phyloP scores from a whole-genome alignment of 2,113 vertebrate species.

The Corydoras maculifer region DNA sequence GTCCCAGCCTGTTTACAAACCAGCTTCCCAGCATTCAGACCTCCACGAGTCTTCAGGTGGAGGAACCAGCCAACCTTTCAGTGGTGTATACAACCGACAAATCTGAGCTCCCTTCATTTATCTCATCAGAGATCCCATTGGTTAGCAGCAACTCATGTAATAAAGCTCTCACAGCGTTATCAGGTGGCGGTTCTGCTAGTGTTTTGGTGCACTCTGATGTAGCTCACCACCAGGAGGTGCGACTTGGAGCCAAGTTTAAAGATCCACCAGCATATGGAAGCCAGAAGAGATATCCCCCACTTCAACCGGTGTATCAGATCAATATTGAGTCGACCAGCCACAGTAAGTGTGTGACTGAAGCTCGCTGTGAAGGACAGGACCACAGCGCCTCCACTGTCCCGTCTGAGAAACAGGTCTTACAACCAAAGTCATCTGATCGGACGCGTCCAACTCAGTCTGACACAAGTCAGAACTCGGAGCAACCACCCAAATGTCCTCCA shows the following conservation, averaged over 20 bases:
- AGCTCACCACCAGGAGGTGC: constrained; percentile 45
- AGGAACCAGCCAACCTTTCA: constrained; percentile 65
- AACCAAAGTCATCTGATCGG: constrained; percentile 16
- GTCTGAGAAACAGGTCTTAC: constrained; percentile 14
- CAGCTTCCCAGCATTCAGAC: constrained; percentile 49
- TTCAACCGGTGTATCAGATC: constrained; percentile 64
- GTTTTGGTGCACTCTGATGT: constrained; percentile 44
- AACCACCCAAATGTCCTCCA: constrained; percentile 38
- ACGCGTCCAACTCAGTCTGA: constrained; percentile 28
- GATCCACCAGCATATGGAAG: constrained; percentile 50
- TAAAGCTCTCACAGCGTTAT: background rate
- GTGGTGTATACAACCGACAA: constrained; percentile 51
- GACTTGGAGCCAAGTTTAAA: constrained; percentile 48
- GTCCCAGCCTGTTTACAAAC: constrained; percentile 77
- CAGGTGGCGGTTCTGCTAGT: background rate
- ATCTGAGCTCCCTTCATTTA: constrained; percentile 24
- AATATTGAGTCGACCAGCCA: constrained; percentile 51
- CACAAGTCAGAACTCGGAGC: constrained; percentile 36
- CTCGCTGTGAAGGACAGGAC: constrained; percentile 25
- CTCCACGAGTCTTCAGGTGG: constrained; percentile 38
- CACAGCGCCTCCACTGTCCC: background rate
- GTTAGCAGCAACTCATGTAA: constrained; percentile 10
- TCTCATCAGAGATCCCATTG: constrained; percentile 26
- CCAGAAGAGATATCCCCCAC: constrained; percentile 44
- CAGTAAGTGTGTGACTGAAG: constrained; percentile 19